Evolutionary conservation across 2,113 vertebrate genomes (phyloP).

Genomic region (Spheniscus mendiculus): DNA sequence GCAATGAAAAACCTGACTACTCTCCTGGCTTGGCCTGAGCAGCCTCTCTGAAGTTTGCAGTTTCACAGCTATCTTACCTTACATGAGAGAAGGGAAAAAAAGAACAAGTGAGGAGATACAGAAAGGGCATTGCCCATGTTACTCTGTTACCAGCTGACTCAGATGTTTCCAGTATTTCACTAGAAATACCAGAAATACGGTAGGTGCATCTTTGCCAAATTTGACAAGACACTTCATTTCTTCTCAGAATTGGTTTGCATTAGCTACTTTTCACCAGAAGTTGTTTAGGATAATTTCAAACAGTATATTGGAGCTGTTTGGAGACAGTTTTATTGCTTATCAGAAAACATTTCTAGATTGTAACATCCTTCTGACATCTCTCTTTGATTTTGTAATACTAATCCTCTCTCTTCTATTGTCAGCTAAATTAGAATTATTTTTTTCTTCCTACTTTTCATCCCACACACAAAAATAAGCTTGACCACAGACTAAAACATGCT

Average conservation of each 20-base stretch:
- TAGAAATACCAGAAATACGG: not conserved
- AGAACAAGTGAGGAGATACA: not conserved
- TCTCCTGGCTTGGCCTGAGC: not conserved
- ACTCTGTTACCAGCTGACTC: not conserved
- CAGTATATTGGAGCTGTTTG: not conserved
- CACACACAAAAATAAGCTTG: not conserved
- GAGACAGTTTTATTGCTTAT: not conserved
- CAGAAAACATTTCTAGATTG: not conserved
- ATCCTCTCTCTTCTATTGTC: not conserved
- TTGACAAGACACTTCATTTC: not conserved
- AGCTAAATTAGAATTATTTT: not conserved
- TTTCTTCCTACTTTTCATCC: not conserved
- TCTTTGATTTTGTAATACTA: not conserved
- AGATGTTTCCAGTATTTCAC: not conserved
- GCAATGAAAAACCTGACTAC: not conserved
- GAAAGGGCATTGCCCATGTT: not conserved
- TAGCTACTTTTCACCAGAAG: not conserved
- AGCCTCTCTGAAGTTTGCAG: not conserved
- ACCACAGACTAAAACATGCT: not conserved
- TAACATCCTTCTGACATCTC: not conserved
- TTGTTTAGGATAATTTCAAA: not conserved
- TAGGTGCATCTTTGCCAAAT: not conserved
- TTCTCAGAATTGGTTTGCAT: not conserved
- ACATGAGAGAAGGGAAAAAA: not conserved
- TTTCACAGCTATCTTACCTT: not conserved